A percentile compares a stretch with the other conserved stretches of the same genome.
phyloP scores from a whole-genome alignment of 1,140 invertebrate species.

The Listronotus oregonensis region DNA sequence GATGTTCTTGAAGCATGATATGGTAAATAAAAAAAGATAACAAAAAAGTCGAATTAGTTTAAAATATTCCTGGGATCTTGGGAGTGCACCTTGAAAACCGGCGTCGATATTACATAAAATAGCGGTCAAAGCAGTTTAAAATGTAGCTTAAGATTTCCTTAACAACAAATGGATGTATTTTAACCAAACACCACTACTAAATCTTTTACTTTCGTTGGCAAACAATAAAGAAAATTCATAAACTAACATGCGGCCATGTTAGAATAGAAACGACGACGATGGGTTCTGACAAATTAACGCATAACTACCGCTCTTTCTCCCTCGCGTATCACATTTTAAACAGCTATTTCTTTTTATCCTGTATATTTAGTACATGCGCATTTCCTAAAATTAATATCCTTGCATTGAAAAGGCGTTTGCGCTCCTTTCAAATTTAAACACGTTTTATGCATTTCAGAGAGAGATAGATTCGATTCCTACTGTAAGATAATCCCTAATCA shows the following conservation, averaged over 20 bases:
- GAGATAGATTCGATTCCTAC: too few relatives aligned
- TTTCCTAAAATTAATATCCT: conserved; percentile 8
- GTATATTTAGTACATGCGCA: conserved; percentile 11
- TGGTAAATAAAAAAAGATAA: conserved; percentile 32
- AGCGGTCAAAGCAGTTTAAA: conserved; percentile 8
- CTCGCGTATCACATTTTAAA: background rate
- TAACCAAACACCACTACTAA: conserved; percentile 57
- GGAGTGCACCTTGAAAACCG: conserved; percentile 33
- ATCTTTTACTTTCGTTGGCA: conserved; percentile 57
- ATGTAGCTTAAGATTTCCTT: conserved; percentile 15
- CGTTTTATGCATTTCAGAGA: too few relatives aligned
- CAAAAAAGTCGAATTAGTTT: conserved; percentile 12
- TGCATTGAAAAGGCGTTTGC: background rate
- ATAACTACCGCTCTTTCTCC: conserved; percentile 5
- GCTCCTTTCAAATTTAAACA: background rate
- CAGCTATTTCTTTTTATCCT: background rate
- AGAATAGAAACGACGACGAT: conserved; percentile 39
- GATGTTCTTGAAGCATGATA: conserved; percentile 53
- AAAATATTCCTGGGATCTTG: conserved; percentile 22
- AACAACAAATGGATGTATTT: conserved; percentile 35
- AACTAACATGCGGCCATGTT: conserved; percentile 58
- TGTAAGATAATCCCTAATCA: too few relatives aligned
- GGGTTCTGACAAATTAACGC: conserved; percentile 18
- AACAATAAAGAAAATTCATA: conserved; percentile 58
- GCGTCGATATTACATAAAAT: conserved; percentile 27